Evolutionary conservation across 2,113 vertebrate genomes (phyloP), one percentile per base, ranked within the genome.

Genomic region (human (Homo sapiens)): DNA sequence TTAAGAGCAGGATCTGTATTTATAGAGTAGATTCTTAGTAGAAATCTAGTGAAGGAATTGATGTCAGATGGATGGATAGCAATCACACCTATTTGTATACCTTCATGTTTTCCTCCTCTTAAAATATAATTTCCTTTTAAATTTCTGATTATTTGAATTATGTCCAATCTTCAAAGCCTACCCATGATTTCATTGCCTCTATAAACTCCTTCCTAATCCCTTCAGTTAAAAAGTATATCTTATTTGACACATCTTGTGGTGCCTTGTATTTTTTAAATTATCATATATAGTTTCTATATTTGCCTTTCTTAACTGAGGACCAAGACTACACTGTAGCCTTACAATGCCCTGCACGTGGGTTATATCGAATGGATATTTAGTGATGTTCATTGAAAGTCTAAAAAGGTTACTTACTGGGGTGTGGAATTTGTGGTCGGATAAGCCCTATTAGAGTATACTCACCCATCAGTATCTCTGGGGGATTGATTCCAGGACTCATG

Each of bases 201-300:
- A 85, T 20, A 80, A 88, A 84, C 10, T 75, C 9, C 25, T 82
- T 82, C n/a, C 38, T 75, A 59, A 79, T 59, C 68, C 64, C 48
- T 73, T 89, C 20, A 66, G 6, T 96, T 90, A 50, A 87, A 75
- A 86, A 78, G 27, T 2, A 25, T 64, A 52, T 76, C 30, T 61
- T 82, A 35, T 72, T 81, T 83, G 12, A 48, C 20, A 55, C 35
- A 59, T 66, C n/a, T 80, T 92, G 40, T 57, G 13, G 61, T 96
- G 70, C 4, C 55, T 61, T 88, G 6, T 83, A 78, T 84, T 84
- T 95, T 84, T 95, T 92, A n/a, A 89, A 75, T 85, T 85, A 59
- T 68, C 48, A 25, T 7, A 8, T 72, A 80, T 27, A 52, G n/a
- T 40, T 93, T 52, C 55, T 17, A 12, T 43, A 22, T 95, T 57